Conservation (phyloP, 2,888 invertebrate genomes). For the Sphaerolaimus hirsutus region DNA sequence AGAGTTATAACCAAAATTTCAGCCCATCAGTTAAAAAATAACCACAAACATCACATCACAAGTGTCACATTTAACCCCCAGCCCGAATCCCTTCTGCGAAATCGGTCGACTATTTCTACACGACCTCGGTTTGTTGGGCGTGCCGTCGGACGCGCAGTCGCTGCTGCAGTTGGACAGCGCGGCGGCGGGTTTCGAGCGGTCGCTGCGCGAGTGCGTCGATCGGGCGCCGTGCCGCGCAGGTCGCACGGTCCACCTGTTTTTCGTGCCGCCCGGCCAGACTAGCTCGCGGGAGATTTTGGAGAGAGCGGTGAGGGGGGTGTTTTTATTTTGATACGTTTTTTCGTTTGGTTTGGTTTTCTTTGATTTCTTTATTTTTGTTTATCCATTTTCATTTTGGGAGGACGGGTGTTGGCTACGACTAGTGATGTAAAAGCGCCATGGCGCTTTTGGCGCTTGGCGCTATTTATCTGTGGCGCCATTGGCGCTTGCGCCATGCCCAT, state of each 20-base stretch:
- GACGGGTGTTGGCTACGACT: no score
- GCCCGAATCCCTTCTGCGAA: neutral
- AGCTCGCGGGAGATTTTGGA: neutral
- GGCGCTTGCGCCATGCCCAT: no score
- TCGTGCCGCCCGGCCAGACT: neutral
- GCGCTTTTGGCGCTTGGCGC: no score
- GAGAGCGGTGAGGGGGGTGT: neutral
- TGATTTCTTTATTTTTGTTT: no score
- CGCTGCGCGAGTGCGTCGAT: neutral
- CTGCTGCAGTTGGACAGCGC: neutral
- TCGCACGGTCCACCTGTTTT: neutral
- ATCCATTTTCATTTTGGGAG: no score
- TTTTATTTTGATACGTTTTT: neutral
- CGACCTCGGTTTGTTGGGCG: neutral
- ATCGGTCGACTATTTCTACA: neutral
- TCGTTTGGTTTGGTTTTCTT: no score
- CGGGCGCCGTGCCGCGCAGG: neutral
- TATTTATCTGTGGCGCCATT: no score
- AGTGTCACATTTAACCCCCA: no score
- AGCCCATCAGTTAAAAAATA: no score
- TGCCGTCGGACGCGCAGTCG: neutral
- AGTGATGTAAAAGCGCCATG: no score
- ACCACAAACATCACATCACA: no score
- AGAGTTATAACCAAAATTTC: no score
- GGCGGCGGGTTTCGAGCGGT: neutral